Percentiles rank a stretch among this genome's conserved stretches.
phyloP scores from a whole-genome alignment of 2,888 invertebrate genomes.

The Dichetophora obliterata region DNA sequence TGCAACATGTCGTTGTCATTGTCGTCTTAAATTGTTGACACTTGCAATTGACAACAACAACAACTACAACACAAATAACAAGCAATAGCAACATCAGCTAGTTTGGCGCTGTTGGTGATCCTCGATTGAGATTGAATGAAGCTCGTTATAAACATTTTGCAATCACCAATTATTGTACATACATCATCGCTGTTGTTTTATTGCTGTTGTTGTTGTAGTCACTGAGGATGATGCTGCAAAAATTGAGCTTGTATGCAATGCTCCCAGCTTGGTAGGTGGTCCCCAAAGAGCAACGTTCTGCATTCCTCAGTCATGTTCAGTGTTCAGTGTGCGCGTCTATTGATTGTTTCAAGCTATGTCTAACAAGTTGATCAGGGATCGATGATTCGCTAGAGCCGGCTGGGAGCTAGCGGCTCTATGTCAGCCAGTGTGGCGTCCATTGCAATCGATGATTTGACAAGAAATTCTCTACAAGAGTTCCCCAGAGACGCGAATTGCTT shows the following conservation, averaged over 20 bases:
- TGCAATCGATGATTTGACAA: background rate
- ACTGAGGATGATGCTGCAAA: conserved; percentile 21
- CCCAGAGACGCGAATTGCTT: background rate
- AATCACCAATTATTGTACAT: conserved; percentile 25
- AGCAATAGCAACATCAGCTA: background rate
- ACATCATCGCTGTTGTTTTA: conserved; percentile 30
- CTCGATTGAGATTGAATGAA: conserved; percentile 31
- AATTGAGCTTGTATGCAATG: background rate
- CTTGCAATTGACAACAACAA: conserved; percentile 10
- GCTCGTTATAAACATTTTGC: conserved; percentile 31
- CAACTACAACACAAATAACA: background rate
- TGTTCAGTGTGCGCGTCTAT: background rate
- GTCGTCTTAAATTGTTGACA: conserved; percentile 1
- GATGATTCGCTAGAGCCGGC: background rate
- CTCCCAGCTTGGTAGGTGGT: conserved; percentile 21
- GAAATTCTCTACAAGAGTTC: background rate
- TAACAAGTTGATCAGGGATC: conserved; percentile 23
- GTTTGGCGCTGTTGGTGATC: conserved; percentile 21
- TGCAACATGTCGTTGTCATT: background rate
- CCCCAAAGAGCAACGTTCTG: conserved; percentile 1
- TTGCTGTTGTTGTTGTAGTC: conserved; percentile 38
- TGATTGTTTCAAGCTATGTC: conserved; percentile 14
- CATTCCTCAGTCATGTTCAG: conserved; percentile 2
- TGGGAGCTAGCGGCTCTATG: background rate
- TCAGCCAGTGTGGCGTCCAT: conserved; percentile 5